Conservation (phyloP, 2,888 invertebrate species). For the Hyles lineata region DNA sequence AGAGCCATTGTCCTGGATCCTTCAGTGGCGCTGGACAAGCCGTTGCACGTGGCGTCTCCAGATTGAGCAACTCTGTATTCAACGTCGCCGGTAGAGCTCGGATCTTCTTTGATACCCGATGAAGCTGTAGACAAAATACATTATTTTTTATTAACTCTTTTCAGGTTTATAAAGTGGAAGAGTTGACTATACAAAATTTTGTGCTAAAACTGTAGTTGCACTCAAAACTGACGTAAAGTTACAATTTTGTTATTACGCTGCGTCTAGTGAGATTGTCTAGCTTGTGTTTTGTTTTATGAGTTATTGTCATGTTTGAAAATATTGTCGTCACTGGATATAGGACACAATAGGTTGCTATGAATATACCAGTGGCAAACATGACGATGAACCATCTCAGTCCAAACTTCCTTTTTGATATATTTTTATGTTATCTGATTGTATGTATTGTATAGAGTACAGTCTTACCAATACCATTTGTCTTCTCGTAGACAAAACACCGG, state of each 20-base stretch:
- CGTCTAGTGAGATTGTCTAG: no score
- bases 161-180: not conserved
- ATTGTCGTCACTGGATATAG: no score
- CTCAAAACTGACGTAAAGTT: no score
- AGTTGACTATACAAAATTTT: not conserved
- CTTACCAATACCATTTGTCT: conserved; percentile 85
- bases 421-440: conserved; percentile 15
- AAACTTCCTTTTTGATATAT: not conserved
- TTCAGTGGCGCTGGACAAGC: conserved; percentile 95
- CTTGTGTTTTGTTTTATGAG: no score
- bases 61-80: conserved; percentile 95
- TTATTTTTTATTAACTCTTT: not conserved
- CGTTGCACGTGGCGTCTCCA: conserved; percentile 97
- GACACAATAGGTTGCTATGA: no score
- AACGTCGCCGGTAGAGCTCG: conserved; percentile 78
- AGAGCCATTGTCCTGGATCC: conserved; percentile 94
- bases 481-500: conserved; percentile 97
- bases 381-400: no score
- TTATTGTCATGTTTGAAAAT: no score
- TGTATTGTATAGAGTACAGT: conserved; percentile 35
- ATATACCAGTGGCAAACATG: no score
- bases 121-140: conserved; percentile 58
- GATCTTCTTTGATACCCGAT: conserved; percentile 64
- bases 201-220: no score
- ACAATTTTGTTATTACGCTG: no score